Percentiles rank a stretch among this genome's conserved stretches.
These are phyloP conservation scores for Lepidurus packardi DNA, from an alignment of 1,140 invertebrate species.

Conservation along the genomic window DNA sequence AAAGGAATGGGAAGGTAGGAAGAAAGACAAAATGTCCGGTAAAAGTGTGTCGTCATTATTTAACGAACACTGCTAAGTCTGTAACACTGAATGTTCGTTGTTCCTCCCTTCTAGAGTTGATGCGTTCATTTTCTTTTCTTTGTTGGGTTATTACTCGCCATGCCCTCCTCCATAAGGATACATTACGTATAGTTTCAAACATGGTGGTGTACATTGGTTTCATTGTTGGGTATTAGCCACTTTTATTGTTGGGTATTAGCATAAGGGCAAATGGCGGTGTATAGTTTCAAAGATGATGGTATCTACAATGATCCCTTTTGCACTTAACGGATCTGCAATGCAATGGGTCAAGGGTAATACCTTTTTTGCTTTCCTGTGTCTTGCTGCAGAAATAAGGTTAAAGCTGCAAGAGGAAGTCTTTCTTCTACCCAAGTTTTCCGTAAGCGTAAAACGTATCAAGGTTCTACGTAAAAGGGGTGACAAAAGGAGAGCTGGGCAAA, in stretches of 20 bases:
- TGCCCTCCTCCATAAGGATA: no score
- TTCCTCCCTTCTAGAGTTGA: background rate
- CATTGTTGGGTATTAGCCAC: no score
- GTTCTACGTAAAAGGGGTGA: background rate
- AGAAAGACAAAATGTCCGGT: background rate
- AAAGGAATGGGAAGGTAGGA: background rate
- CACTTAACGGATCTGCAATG: background rate
- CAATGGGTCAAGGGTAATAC: background rate
- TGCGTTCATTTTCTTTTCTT: background rate
- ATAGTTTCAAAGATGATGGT: no score
- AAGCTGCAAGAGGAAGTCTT: background rate
- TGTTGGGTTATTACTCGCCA: no score
- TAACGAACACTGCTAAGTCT: background rate
- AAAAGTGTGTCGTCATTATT: background rate
- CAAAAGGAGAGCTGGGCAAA: conserved; percentile 2
- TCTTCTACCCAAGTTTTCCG: background rate
- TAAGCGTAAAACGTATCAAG: background rate
- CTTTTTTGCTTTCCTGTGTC: background rate
- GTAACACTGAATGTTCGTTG: background rate
- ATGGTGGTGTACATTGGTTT: no score
- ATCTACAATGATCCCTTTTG: no score
- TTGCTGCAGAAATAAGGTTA: no score
- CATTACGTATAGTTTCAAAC: no score
- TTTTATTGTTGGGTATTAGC: no score
- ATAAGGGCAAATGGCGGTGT: no score